A percentile compares a stretch with the other conserved stretches of the same genome.
Evolutionary conservation across 2,113 vertebrate genomes (phyloP).

Genomic region (Struthidea cinerea): DNA sequence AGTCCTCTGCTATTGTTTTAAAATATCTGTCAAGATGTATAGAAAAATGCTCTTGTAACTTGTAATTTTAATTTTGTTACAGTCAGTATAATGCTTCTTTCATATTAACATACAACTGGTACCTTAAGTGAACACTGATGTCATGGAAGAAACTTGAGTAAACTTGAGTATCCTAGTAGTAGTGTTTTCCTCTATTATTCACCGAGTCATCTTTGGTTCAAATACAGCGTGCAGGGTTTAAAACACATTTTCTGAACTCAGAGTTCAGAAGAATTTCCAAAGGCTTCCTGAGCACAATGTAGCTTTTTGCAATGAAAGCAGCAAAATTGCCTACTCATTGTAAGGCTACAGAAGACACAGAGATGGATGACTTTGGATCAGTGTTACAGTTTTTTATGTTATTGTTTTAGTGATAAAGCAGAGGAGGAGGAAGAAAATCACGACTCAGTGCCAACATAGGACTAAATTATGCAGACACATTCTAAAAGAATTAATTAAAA

Average conservation of each 20-base stretch:
- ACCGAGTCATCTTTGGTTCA: neutral
- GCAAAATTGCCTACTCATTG: neutral
- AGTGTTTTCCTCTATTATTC: neutral
- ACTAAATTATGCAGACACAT: neutral
- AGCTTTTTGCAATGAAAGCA: neutral
- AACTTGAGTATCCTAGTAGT: neutral
- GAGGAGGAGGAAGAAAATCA: neutral
- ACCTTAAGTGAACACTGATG: neutral
- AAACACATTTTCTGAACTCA: neutral
- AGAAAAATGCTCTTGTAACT: neutral
- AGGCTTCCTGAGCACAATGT: neutral
- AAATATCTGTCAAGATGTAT: neutral
- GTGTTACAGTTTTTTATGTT: neutral
- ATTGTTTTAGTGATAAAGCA: neutral
- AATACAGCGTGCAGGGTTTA: neutral
- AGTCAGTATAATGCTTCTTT: neutral
- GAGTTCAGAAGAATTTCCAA: neutral
- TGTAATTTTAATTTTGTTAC: neutral
- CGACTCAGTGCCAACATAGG: neutral
- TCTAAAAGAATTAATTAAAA: neutral
- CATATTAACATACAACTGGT: neutral
- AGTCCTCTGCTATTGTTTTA: neutral
- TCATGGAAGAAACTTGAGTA: neutral
- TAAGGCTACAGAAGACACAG: neutral
- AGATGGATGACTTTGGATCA: neutral